Evolutionary conservation across 2,113 vertebrate genomes (phyloP).

Genomic region (Gopherus flavomarginatus): DNA sequence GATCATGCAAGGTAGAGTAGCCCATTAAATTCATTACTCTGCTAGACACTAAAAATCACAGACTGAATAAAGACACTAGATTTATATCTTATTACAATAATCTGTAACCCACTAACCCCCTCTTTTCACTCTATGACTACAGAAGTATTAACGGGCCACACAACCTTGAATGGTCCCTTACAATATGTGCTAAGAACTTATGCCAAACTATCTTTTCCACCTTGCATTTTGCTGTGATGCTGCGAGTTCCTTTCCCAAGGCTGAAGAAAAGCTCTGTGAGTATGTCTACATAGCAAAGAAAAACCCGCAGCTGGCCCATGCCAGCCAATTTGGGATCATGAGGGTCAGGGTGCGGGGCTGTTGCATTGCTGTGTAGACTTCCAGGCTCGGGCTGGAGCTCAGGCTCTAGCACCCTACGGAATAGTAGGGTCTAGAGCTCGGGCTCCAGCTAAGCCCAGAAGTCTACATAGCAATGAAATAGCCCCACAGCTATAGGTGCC

Average conservation of each 20-base stretch:
- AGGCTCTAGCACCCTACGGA: not conserved
- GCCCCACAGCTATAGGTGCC: not conserved
- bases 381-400: not conserved
- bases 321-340: not conserved
- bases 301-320: not conserved
- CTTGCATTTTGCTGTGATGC: not conserved
- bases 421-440: not conserved
- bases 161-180: not conserved
- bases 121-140: not conserved
- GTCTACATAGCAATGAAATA: not conserved
- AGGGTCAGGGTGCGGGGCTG: not conserved
- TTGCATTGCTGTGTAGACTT: not conserved
- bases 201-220: not conserved
- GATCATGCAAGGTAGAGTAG: not conserved
- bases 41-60: not conserved
- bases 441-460: not conserved
- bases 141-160: not conserved
- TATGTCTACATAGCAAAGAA: not conserved
- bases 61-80: not conserved
- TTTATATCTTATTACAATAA: not conserved
- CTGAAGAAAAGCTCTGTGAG: not conserved
- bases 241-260: not conserved
- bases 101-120: not conserved
- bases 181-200: not conserved
- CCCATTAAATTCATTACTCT: not conserved